Evolutionary conservation across 1,140 invertebrate species (phyloP).

Genomic region (Drosophila erecta): DNA sequence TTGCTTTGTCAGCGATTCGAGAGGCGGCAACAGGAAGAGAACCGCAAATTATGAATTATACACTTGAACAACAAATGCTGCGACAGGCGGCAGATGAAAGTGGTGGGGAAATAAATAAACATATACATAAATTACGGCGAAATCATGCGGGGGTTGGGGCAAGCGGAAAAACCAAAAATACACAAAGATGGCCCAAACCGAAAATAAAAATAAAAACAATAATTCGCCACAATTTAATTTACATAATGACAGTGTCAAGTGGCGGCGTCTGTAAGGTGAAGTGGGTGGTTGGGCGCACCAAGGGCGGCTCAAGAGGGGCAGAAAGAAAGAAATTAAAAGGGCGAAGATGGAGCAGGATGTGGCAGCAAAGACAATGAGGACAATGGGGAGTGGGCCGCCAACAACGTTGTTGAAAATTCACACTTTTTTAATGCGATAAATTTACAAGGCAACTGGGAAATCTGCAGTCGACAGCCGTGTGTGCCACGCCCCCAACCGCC

Average conservation of each 20-base stretch:
- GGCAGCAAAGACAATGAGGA: neutral
- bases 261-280: slow-evolving; percentile 33
- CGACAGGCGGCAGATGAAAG: slow-evolving; percentile 17
- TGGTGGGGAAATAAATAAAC: slow-evolving; percentile 34
- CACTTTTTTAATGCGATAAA: slow-evolving; percentile 81
- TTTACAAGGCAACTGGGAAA: slow-evolving; percentile 82
- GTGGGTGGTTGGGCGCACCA: neutral
- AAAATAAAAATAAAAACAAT: slow-evolving; percentile 71
- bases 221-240: slow-evolving; percentile 83
- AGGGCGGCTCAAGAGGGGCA: neutral
- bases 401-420: slow-evolving; percentile 59
- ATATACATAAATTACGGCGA: slow-evolving; percentile 72
- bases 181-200: slow-evolving; percentile 1
- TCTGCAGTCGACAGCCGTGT: slow-evolving; percentile 76
- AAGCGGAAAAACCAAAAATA: slow-evolving; percentile 14
- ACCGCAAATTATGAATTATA: slow-evolving; percentile 77
- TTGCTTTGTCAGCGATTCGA: slow-evolving; percentile 62
- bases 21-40: slow-evolving; percentile 30
- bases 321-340: slow-evolving; percentile 60
- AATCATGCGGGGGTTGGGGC: slow-evolving; percentile 28
- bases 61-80: slow-evolving; percentile 46
- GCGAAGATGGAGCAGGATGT: neutral
- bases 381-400: neutral
- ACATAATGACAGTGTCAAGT: slow-evolving; percentile 80
- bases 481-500: slow-evolving; percentile 14